A percentile compares a stretch with the other conserved stretches of the same genome.
These are phyloP conservation scores for Falco punctatus DNA, from an alignment of 2,113 vertebrate species.

Conservation along the genomic window DNA sequence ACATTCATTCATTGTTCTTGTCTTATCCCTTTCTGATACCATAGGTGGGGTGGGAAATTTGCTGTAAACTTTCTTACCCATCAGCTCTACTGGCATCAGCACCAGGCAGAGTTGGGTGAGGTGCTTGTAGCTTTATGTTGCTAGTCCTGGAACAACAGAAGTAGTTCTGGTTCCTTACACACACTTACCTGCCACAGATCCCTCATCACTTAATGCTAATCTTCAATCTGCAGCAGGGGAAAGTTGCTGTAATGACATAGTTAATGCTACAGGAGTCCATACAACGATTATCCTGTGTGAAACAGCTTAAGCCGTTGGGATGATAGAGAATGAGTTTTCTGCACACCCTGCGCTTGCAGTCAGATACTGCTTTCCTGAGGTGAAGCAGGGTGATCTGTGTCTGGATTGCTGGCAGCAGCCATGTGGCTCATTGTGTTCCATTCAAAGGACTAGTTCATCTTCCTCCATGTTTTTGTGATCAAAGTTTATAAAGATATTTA, in stretches of 20 bases:
- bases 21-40: neutral
- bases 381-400: neutral
- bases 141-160: neutral
- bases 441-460: neutral
- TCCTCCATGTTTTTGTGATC: neutral
- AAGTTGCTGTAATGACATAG: neutral
- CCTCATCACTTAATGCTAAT: neutral
- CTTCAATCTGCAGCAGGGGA: neutral
- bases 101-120: neutral
- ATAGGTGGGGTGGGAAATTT: neutral
- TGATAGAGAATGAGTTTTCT: neutral
- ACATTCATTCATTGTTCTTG: neutral
- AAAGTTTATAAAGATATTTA: neutral
- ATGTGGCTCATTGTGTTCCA: neutral
- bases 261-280: neutral
- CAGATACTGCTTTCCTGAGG: rapidly evolving
- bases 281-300: neutral
- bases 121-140: neutral
- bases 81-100: neutral
- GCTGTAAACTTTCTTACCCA: neutral
- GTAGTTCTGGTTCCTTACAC: neutral
- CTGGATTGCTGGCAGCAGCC: neutral
- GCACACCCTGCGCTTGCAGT: neutral
- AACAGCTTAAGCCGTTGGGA: neutral
- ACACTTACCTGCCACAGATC: neutral